Conservation (phyloP, 1,140 invertebrate species). For the Heliconius hermathena region DNA sequence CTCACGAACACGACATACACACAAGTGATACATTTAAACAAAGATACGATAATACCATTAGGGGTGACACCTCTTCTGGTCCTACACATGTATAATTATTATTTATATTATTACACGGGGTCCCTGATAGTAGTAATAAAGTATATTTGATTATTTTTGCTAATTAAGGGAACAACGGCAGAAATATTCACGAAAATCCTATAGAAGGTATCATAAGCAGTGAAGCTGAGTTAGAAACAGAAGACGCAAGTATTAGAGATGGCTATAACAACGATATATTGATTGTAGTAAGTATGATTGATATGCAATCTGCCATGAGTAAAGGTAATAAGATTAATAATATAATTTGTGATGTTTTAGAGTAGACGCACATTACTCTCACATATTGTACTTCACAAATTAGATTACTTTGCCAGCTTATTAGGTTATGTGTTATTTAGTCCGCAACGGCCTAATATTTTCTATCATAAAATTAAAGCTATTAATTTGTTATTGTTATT, state of each 20-base stretch:
- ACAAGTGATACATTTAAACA: constrained; percentile 64
- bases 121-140: constrained; percentile 68
- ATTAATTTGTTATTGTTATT: constrained; percentile 29
- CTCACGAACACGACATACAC: constrained; percentile 67
- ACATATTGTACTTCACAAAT: constrained; percentile 51
- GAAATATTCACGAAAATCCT: constrained; percentile 78
- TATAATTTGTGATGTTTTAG: constrained; percentile 71
- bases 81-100: constrained; percentile 65
- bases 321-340: constrained; percentile 64
- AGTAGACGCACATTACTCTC: constrained; percentile 61
- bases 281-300: constrained; percentile 67
- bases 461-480: neutral
- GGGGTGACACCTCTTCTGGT: constrained; percentile 73
- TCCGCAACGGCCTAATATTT: constrained; percentile 55
- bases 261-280: constrained; percentile 65
- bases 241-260: constrained; percentile 80
- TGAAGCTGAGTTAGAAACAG: constrained; percentile 84
- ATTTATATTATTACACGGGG: constrained; percentile 58
- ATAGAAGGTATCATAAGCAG: constrained; percentile 85
- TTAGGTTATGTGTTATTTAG: constrained; percentile 68
- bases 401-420: constrained; percentile 76
- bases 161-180: constrained; percentile 77
- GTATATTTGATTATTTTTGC: constrained; percentile 79
- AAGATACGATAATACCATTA: constrained; percentile 70
- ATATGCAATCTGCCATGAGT: constrained; percentile 30